Base-by-base conservation (phyloP, 2,797 vertebrate genomes). In the Poeciliopsis paucimaculata region DNA sequence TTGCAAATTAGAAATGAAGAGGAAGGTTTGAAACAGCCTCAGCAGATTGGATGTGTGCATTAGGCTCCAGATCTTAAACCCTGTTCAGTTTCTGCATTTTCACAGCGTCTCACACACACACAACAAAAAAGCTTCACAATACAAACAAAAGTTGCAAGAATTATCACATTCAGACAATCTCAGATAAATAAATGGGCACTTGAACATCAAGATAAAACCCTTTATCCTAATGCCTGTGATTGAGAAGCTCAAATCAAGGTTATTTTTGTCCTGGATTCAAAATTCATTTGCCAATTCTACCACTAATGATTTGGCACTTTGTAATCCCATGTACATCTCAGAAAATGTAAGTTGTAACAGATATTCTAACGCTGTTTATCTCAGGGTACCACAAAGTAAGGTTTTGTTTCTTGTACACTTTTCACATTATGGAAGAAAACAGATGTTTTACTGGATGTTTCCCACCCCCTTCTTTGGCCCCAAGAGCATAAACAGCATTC, bases 1-100 rank as follows among this genome's bases (percentile, higher is more conserved):
- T 13, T 49, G 43, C 70, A 77, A 76, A 76, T 5, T 39, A 68
- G 34, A 80, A 68, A 80, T 41, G 76, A 45, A 73, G 18, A 10
- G 55, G 10, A 20, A 46, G 15, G 43, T 75, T 16, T 57, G 23
- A 78, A 68, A 70, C 10, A 13, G 36, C 36, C 64, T 68, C 64
- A 68, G 77, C 36, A 80, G 39, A 49, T 72, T 49, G n/a, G 41
- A 18, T 66, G 39, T 62, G n/a, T 74, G 26, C 28, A 31, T 20
- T 23, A 9, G 70, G 20, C 34, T 45, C 53, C 16, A 15, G 5
- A 72, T 34, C 18, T 75, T 31, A 53, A n/a, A 55, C 2, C 13
- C 15, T 28, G 53, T 60, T 57, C 4, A 5, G 36, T 57, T 74
- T 55, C 15, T 43, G 73, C 39, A 26, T 47, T 76, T 46, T n/a